These are phyloP conservation scores for Deroplatys truncata DNA, from an alignment of 2,888 invertebrate genomes.

Conservation along the genomic window DNA sequence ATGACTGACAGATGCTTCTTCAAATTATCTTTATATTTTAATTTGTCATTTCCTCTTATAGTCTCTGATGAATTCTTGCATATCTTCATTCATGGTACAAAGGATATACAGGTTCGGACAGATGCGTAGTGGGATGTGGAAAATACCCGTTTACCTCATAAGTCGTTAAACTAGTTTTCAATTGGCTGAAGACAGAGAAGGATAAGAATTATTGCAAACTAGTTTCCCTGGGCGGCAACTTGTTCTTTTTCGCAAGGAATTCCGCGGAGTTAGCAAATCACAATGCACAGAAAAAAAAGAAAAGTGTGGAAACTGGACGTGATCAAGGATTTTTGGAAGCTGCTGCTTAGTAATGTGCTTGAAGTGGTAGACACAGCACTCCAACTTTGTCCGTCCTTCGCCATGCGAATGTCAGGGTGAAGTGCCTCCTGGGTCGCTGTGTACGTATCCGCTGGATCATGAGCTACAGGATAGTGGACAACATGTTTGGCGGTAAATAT, in stretches of 20 bases:
- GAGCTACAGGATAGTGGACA: not conserved
- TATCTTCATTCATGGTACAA: too few species aligned
- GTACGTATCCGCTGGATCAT: not conserved
- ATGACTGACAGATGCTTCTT: too few species aligned
- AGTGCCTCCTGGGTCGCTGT: too few species aligned
- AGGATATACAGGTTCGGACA: too few species aligned
- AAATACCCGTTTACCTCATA: not conserved
- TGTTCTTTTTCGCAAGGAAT: not conserved
- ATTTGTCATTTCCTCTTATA: too few species aligned
- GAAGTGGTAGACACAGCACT: not conserved
- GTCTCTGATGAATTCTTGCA: too few species aligned
- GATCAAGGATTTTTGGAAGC: not conserved
- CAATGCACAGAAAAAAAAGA: not conserved
- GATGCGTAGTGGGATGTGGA: too few species aligned
- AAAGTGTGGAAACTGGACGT: not conserved
- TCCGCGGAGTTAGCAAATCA: not conserved
- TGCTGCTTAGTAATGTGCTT: not conserved
- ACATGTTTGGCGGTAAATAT: not conserved
- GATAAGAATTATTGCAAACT: not conserved
- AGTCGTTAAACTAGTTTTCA: not conserved
- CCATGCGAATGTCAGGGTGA: not conserved
- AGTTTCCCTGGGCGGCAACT: not conserved
- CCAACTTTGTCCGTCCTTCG: not conserved
- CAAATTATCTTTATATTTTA: too few species aligned
- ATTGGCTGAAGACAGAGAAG: not conserved